Evolutionary conservation across 2,797 vertebrate species (phyloP).

Genomic region (Sebastiscus albofasciatus): DNA sequence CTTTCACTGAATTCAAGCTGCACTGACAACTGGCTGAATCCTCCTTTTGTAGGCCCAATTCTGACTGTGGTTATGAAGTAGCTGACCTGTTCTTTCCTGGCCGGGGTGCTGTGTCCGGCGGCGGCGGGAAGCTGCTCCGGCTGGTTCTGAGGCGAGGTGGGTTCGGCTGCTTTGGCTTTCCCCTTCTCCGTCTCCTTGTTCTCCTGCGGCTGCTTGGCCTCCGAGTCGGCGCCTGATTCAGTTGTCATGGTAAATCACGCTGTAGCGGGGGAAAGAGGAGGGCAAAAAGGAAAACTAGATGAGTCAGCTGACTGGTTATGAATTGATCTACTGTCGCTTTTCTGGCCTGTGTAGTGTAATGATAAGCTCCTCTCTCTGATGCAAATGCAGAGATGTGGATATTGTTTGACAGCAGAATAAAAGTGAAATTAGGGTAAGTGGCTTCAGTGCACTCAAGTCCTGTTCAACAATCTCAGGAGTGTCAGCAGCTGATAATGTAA

Average conservation of each 20-base stretch:
- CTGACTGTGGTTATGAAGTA: not conserved
- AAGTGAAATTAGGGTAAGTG: slow-evolving; percentile 22
- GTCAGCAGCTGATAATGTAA: slow-evolving; percentile 26
- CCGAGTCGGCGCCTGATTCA: slow-evolving; percentile 91
- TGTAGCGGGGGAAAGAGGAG: slow-evolving; percentile 65
- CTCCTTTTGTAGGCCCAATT: not conserved
- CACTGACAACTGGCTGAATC: not conserved
- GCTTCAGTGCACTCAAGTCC: not conserved
- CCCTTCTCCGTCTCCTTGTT: slow-evolving; percentile 72
- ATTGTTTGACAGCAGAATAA: slow-evolving; percentile 31
- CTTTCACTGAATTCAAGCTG: not conserved
- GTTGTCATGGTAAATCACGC: slow-evolving; percentile 95
- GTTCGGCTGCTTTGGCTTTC: slow-evolving; percentile 61
- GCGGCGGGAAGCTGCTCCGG: slow-evolving; percentile 84
- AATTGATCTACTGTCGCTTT: slow-evolving; percentile 25
- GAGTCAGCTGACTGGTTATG: slow-evolving; percentile 63
- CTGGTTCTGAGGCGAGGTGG: slow-evolving; percentile 71
- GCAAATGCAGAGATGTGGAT: slow-evolving; percentile 27
- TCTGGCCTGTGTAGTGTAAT: not conserved
- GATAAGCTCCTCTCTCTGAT: slow-evolving; percentile 21
- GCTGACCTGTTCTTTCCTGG: slow-evolving; percentile 87
- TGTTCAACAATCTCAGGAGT: not conserved
- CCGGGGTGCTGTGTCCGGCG: slow-evolving; percentile 88
- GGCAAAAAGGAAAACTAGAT: slow-evolving; percentile 27
- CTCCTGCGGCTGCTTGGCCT: slow-evolving; percentile 87